Conservation (phyloP, 2,888 invertebrate species). For the Sphaeridia pumilis region DNA sequence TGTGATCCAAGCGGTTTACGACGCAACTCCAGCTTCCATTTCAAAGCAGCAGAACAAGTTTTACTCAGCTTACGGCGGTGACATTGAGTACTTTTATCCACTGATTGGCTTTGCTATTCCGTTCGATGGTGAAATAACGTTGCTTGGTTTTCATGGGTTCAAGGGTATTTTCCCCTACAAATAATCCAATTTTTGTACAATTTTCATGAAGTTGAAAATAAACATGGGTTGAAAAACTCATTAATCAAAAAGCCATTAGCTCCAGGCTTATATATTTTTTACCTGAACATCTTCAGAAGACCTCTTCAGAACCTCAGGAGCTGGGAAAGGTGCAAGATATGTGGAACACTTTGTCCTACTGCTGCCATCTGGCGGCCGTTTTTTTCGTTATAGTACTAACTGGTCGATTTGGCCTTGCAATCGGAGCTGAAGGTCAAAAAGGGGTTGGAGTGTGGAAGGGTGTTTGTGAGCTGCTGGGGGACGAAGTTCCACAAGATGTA, state of each 20-base stretch:
- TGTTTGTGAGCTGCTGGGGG: too few relatives aligned
- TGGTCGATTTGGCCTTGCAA: background rate
- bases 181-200: too few relatives aligned
- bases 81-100: slow-evolving; percentile 34
- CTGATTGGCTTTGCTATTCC: slow-evolving; percentile 30
- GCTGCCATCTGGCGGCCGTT: too few relatives aligned
- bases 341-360: background rate
- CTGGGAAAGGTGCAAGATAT: background rate
- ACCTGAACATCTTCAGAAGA: too few relatives aligned
- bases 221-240: background rate
- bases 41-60: slow-evolving; percentile 19
- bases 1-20: background rate
- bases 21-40: background rate
- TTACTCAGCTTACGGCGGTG: slow-evolving; percentile 28
- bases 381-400: too few relatives aligned
- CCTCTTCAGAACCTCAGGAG: background rate
- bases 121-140: slow-evolving; percentile 23
- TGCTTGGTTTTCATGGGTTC: slow-evolving; percentile 3
- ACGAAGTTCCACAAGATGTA: too few relatives aligned
- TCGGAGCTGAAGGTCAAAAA: background rate
- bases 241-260: too few relatives aligned
- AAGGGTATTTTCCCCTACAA: slow-evolving; percentile 3
- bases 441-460: too few relatives aligned
- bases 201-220: background rate
- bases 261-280: too few relatives aligned